phyloP scores from a whole-genome alignment of 2,888 invertebrate genomes.

The Drosophila mayaguana region DNA sequence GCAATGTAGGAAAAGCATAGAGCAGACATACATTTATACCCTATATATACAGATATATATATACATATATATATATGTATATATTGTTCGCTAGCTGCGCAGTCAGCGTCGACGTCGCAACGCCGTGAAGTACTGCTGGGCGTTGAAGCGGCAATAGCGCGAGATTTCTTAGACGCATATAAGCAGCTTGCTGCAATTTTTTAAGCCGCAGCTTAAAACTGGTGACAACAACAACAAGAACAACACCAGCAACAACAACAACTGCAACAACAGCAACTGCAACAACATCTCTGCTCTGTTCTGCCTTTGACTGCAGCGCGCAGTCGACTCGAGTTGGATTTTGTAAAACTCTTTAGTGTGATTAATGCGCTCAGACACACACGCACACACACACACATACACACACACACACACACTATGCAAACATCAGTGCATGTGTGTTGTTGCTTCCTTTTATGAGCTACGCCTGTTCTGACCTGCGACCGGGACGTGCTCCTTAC shows the following conservation, averaged over 20 bases:
- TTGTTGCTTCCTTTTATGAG: slow-evolving; percentile 74
- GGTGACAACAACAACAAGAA: slow-evolving; percentile 65
- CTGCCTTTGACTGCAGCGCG: slow-evolving; percentile 33
- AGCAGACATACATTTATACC: slow-evolving; percentile 35
- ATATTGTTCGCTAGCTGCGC: slow-evolving; percentile 4
- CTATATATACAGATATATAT: not conserved
- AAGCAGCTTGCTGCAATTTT: slow-evolving; percentile 63
- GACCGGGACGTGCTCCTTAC: slow-evolving; percentile 78
- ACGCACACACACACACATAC: slow-evolving; percentile 33
- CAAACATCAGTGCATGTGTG: slow-evolving; percentile 45
- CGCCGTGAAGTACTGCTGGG: slow-evolving; percentile 57
- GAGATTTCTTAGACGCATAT: slow-evolving; percentile 63
- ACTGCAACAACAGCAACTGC: slow-evolving; percentile 39
- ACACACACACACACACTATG: slow-evolving; percentile 42
- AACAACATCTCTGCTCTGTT: slow-evolving; percentile 9
- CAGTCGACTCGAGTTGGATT: slow-evolving; percentile 66
- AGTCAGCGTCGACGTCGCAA: not conserved
- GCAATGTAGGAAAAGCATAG: slow-evolving; percentile 62
- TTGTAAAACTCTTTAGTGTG: slow-evolving; percentile 80
- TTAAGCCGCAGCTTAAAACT: slow-evolving; percentile 75
- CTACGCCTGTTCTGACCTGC: slow-evolving; percentile 65
- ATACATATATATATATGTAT: slow-evolving; percentile 2
- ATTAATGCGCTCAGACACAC: slow-evolving; percentile 69
- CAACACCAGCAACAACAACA: slow-evolving; percentile 30
- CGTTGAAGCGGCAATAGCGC: slow-evolving; percentile 54